phyloP scores from a whole-genome alignment of 2,797 vertebrate genomes.

The Gobionotothen gibberifrons region DNA sequence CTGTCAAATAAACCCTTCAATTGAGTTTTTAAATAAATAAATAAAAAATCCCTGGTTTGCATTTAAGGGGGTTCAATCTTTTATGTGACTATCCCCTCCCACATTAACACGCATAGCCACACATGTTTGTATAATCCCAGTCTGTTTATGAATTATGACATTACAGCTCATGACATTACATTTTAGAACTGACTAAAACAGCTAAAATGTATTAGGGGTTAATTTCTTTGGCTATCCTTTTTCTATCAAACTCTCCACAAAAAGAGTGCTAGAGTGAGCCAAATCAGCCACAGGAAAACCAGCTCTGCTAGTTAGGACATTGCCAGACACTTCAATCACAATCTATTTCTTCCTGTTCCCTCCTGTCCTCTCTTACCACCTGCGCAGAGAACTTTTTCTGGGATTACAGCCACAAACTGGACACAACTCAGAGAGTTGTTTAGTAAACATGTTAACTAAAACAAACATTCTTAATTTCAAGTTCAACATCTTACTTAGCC shows the following conservation, averaged over 20 bases:
- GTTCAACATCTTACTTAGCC: not conserved
- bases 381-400: slow-evolving; percentile 5
- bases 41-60: no score
- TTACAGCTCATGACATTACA: not conserved
- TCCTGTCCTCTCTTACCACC: not conserved
- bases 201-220: not conserved
- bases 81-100: not conserved
- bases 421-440: not conserved
- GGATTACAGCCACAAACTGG: not conserved
- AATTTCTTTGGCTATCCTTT: not conserved
- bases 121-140: no score
- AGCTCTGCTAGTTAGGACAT: not conserved
- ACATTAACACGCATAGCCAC: no score
- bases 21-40: no score
- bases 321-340: slow-evolving; percentile 2
- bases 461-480: not conserved
- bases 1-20: not conserved
- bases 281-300: not conserved
- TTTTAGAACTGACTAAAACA: not conserved
- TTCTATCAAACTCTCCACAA: not conserved
- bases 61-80: no score
- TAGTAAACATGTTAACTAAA: not conserved
- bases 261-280: not conserved
- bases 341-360: slow-evolving; percentile 4
- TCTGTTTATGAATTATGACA: not conserved